Evolutionary conservation across 2,113 vertebrate species (phyloP), one percentile per base, ranked within the genome.

Genomic region (Cnemophilus loriae): DNA sequence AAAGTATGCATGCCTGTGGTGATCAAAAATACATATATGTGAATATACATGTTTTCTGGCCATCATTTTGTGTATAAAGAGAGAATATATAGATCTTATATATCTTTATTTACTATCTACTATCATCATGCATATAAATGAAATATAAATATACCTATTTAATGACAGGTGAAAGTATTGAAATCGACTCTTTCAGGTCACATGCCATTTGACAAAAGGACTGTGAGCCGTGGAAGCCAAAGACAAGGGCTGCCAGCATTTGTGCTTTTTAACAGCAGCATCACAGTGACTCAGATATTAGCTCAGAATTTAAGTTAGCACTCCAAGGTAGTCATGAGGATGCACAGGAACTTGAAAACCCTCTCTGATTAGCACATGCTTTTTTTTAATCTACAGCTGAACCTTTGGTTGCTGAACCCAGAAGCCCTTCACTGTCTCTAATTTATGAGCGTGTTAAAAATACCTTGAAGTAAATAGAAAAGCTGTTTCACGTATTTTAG

Each of bases 391-490:
- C 70, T 52, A 27, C 65, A 93, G 69, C 74, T 83, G 56, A 90
- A 60, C 37, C 70, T 93, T 59, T 26, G 20, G n/a, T 9, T 52
- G 52, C 27, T 59, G 78, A 47, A 89, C 52, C 17, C 73, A 50
- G 87, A n/a, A 70, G 60, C 16, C 30, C 26, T 74, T 70, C 37
- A 18, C 47, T 57, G 41, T 52, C 46, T 83, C 82, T 52, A 23
- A 60, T 89, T 75, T 76, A 37, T 23, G 49, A 82, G 30, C 3
- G 26, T 28, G n/a, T 76, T 93, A 85, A 92, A 92, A 93, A 90
- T 57, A 90, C 2, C 24, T 32, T 30, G 26, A 57, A 82, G 41
- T 5, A 39, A 90, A 70, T 8, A 41, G 63, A n/a, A 88, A 90
- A 90, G 55, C 68, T 92, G 28, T 86, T 83, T 61, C 8, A 1